Base-by-base conservation (phyloP, 1,140 invertebrate genomes). In the Vollenhovia emeryi region DNA sequence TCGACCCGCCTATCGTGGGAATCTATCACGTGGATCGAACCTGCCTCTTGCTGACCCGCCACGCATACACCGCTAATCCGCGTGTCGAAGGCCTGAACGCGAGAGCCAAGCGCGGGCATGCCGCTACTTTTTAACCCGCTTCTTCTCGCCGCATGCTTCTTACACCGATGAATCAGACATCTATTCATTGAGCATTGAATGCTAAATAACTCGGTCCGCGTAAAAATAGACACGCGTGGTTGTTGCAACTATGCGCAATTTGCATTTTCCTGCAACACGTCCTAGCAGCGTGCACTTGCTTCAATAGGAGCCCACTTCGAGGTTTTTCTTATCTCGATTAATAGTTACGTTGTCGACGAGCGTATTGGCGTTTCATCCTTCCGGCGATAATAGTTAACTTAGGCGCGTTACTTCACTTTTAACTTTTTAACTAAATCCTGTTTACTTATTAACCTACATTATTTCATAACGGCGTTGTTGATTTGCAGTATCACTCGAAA, bases 1-100 rank as follows among this genome's bases (percentile, higher is more conserved):
- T 60, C 78, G 83, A 76, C 74, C 68, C 78, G 71, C 74, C 88
- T 88, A 76, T 75, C 88, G 88, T 89, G 88, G 88, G 88, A 89
- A 89, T 86, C 76, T 80, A 85, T 89, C 87, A 52, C 50, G 60
- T 21, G 79, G 62, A 84, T 84, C 48, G 62, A 84, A 69, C 66
- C 64, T 68, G 75, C 84, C 57, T 36, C 18, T 24, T n/a, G 55
- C 57, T 87, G 24, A 66, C 52, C 45, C 59, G 24, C 43, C 3
- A 62, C 83, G 75, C 40, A 69, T 73, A 71, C 48, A 52, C 57
- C 85, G 57, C 73, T 83, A 68, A 79, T 71, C 36, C 45, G 60
- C 78, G 50, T 57, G 36, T 57, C 66, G 64, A 33, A 57, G 66
- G 24, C 66, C 33, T 57, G 50, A 59, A 69, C 30, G 62, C 33